Percentiles rank a stretch among this genome's conserved stretches.
phyloP scores from a whole-genome alignment of 2,113 vertebrate species.

The Anguilla rostrata region DNA sequence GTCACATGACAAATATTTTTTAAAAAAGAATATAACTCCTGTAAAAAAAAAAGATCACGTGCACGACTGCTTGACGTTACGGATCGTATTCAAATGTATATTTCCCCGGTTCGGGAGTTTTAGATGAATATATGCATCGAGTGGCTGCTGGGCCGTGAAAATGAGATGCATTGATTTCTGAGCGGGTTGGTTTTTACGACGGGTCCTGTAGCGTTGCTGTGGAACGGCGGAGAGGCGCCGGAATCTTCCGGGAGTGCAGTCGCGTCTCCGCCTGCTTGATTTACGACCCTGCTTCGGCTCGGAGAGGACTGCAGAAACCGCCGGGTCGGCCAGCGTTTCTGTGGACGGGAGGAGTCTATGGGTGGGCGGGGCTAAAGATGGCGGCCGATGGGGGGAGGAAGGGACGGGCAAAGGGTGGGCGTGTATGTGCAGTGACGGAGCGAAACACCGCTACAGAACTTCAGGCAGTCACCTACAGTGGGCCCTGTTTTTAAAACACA shows the following conservation, averaged over 20 bases:
- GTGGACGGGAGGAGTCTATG: constrained; percentile 30
- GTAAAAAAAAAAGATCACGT: not conserved
- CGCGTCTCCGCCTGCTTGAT: constrained; percentile 67
- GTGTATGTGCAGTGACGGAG: no score
- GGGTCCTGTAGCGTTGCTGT: constrained; percentile 61
- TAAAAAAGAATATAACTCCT: no score
- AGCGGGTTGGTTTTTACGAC: constrained; percentile 46
- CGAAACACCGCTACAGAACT: not conserved
- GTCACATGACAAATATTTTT: no score
- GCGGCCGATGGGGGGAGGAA: not conserved
- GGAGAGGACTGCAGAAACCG: constrained; percentile 57
- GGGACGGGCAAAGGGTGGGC: no score
- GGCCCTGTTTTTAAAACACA: no score
- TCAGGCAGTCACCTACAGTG: not conserved
- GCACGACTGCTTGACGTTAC: not conserved
- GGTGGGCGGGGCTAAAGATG: constrained; percentile 38
- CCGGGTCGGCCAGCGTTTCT: constrained; percentile 30
- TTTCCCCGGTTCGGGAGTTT: not conserved
- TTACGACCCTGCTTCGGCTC: constrained; percentile 59
- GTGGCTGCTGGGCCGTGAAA: constrained; percentile 4
- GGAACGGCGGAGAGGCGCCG: constrained; percentile 50
- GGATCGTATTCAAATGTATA: not conserved
- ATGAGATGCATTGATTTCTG: constrained; percentile 41
- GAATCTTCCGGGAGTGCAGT: constrained; percentile 61
- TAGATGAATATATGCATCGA: not conserved